Evolutionary conservation across 2,113 vertebrate species (phyloP).

Genomic region (Aphyosemion australe): DNA sequence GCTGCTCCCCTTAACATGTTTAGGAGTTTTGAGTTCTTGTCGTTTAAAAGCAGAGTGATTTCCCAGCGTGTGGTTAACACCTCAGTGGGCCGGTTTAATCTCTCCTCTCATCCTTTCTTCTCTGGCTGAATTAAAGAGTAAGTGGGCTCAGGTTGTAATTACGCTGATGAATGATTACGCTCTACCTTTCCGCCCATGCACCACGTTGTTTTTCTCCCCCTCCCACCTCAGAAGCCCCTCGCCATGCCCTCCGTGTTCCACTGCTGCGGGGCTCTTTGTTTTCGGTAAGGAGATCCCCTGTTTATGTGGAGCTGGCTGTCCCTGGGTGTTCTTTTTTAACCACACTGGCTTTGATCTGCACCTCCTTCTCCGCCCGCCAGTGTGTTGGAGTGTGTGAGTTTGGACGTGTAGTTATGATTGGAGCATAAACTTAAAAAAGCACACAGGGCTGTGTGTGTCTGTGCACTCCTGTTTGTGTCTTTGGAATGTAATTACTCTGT

Average conservation of each 20-base stretch:
- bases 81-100: constrained; percentile 41
- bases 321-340: constrained; percentile 65
- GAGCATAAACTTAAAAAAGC: background rate
- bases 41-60: constrained; percentile 14
- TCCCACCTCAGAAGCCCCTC: constrained; percentile 17
- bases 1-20: too few species aligned
- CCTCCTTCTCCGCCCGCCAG: constrained; percentile 31
- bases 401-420: constrained; percentile 10
- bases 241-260: constrained; percentile 40
- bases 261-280: constrained; percentile 59
- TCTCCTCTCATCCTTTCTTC: constrained; percentile 41
- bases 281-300: constrained; percentile 75
- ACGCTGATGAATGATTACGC: constrained; percentile 78
- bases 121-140: constrained; percentile 72
- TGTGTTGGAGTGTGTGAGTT: constrained; percentile 28
- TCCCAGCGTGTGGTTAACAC: constrained; percentile 49
- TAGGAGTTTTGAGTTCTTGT: constrained; percentile 9
- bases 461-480: constrained; percentile 6
- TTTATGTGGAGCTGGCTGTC: constrained; percentile 74
- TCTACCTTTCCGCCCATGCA: constrained; percentile 67
- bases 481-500: background rate
- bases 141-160: constrained; percentile 76
- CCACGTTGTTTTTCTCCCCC: constrained; percentile 43
- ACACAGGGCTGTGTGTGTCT: constrained; percentile 2
- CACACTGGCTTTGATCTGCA: constrained; percentile 64